Evolutionary conservation across 2,797 vertebrate genomes (phyloP), one percentile per base, ranked within the genome.

Genomic region (Rallus crepitans): DNA sequence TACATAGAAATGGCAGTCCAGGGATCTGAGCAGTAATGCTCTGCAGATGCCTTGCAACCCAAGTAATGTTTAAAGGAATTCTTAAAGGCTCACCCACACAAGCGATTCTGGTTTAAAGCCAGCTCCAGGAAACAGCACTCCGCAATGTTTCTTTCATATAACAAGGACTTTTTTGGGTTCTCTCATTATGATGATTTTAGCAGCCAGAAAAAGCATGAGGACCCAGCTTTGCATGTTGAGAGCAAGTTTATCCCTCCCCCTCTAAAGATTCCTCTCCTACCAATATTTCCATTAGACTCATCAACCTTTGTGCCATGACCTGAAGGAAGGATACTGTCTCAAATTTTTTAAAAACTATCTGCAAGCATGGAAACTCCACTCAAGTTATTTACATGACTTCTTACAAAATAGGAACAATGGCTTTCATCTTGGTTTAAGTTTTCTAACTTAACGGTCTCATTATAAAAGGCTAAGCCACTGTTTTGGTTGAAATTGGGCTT

Each of bases 11-110:
- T 56, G 56, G 61, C 80, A 70, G 89, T 82, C 52, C 42, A 71
- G 42, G 60, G 69, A 91, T 85, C 53, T 75, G 52, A 87, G 45
- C 75, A 72, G 33, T 96, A 93, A 89, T 78, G 55, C 57, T 89
- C 40, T 93, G 76, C 87, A 94, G 90, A 89, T 81, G 79, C 78
- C 66, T 83, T 20, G 1, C 14, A 19, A 70, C 59, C 52, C 63
- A 89, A 93, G 52, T 69, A 11, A 20, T 59, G n/a, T 87, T 94
- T 86, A 68, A 92, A 95, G 39, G 66, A 90, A 93, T 93, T 82
- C 60, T 82, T 92, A 68, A 83, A 80, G 53, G 94, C 60, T 95
- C 79, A 95, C 85, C 81, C 92, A 87, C 91, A 61, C 82, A 95
- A 64, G 50, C 89, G 75, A 91, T 85, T 66, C 60, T 95, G 93